phyloP scores from a whole-genome alignment of 92 coral and sea anemone genomes.

The Muricea muricata region DNA sequence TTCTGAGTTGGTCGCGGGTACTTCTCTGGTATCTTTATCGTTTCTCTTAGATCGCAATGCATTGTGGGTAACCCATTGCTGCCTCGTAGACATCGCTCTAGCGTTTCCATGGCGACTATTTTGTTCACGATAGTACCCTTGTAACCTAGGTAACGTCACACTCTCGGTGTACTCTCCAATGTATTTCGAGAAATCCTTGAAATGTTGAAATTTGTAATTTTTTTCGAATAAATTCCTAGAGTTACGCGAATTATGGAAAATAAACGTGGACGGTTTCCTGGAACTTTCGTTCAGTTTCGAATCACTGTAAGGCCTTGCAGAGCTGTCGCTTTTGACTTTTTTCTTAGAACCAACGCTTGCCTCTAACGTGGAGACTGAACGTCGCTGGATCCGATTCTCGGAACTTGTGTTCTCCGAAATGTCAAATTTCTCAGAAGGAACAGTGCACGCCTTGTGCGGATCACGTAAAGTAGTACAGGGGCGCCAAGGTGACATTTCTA shows the following conservation, averaged over 20 bases:
- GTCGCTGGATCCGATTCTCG: conserved; percentile 1
- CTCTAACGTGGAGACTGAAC: conserved; percentile 8
- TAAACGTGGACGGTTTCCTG: background rate
- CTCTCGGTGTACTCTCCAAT: conserved; percentile 74
- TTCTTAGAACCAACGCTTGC: background rate
- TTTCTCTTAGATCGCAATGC: background rate
- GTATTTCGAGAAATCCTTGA: conserved; percentile 55
- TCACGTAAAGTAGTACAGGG: conserved; percentile 12
- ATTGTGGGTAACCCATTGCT: conserved; percentile 6
- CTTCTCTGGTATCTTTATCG: background rate
- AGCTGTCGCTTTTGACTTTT: conserved; percentile 12
- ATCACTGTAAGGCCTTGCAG: conserved; percentile 26
- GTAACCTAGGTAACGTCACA: conserved; percentile 65
- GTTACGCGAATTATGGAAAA: background rate
- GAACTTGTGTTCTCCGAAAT: background rate
- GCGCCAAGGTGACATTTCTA: conserved; percentile 28
- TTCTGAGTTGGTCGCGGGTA: conserved; percentile 9
- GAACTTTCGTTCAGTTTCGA: conserved; percentile 28
- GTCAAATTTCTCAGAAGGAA: background rate
- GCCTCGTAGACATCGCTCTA: conserved; percentile 13
- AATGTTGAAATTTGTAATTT: conserved; percentile 73
- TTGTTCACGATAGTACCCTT: background rate
- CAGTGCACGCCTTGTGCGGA: conserved; percentile 9
- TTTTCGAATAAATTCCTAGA: conserved; percentile 2
- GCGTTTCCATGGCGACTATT: conserved; percentile 22